These are phyloP conservation scores for Philereme transversata DNA, from an alignment of 2,888 invertebrate species.

Conservation along the genomic window DNA sequence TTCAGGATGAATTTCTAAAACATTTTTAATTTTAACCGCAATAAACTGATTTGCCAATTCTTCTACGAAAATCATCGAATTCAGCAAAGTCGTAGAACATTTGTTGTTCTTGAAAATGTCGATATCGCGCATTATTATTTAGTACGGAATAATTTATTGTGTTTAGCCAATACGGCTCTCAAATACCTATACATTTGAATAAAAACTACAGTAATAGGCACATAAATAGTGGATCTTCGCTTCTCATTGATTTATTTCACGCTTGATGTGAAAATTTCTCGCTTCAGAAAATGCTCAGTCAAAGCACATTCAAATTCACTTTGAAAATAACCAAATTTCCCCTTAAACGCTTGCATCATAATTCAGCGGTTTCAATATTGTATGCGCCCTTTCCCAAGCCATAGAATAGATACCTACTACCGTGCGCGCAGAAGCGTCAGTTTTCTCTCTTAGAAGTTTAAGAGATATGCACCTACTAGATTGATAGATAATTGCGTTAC, in stretches of 20 bases:
- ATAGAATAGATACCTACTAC: constrained; percentile 6
- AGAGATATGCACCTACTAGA: no score
- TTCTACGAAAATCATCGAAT: no score
- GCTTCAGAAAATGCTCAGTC: constrained; percentile 24
- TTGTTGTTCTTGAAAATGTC: no score
- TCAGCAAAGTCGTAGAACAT: no score
- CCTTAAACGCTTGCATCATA: constrained; percentile 44
- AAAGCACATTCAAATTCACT: constrained; percentile 26
- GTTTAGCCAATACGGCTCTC: no score
- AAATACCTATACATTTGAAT: no score
- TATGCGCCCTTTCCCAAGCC: constrained; percentile 44
- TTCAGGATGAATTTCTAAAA: no score
- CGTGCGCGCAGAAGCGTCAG: constrained; percentile 2
- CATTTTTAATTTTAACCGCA: no score
- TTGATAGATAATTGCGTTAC: no score
- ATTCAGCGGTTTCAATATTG: constrained; percentile 48
- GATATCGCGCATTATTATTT: no score
- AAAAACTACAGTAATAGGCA: neutral
- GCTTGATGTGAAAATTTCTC: constrained; percentile 11
- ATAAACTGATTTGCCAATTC: no score
- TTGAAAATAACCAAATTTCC: constrained; percentile 33
- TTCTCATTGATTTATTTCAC: constrained; percentile 15
- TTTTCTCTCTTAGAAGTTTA: neutral
- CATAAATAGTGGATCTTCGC: neutral
- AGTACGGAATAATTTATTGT: no score